These are phyloP conservation scores for Drosophila conformis DNA, from an alignment of 2,888 invertebrate species.

Conservation along the genomic window DNA sequence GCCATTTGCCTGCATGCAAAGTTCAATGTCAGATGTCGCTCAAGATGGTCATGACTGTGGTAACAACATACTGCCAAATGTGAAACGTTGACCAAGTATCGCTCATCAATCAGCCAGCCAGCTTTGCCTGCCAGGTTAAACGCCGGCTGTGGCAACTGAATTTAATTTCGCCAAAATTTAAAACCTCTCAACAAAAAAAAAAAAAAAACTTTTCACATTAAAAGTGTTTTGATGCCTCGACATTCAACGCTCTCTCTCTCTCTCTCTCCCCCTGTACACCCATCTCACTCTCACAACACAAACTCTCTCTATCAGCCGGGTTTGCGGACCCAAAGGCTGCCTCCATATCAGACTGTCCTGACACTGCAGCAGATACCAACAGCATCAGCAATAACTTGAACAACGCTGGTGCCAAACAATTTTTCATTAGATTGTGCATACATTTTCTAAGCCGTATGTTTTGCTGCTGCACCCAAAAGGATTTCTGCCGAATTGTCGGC, in stretches of 20 bases:
- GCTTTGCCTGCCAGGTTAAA: conserved; percentile 31
- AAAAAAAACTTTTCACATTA: conserved; percentile 46
- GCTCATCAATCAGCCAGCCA: conserved; percentile 65
- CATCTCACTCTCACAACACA: neutral
- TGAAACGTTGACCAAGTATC: conserved; percentile 23
- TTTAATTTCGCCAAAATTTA: conserved; percentile 20
- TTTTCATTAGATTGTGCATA: conserved; percentile 43
- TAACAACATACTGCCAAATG: conserved; percentile 32
- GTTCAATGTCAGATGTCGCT: conserved; percentile 78
- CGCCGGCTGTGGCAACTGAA: conserved; percentile 27
- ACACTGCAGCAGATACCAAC: conserved; percentile 27
- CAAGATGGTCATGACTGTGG: conserved; percentile 47
- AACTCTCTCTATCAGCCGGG: conserved; percentile 2
- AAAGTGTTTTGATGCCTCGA: conserved; percentile 54
- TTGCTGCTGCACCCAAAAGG: conserved; percentile 18
- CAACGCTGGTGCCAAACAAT: conserved; percentile 32
- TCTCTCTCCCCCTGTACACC: neutral
- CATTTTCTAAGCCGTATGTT: conserved; percentile 13
- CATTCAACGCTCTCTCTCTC: conserved; percentile 32
- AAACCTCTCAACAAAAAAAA: neutral
- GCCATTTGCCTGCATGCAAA: conserved; percentile 41
- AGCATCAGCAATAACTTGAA: conserved; percentile 1
- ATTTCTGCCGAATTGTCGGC: conserved; percentile 13
- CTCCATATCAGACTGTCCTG: conserved; percentile 31
- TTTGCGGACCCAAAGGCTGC: conserved; percentile 19